A percentile compares a stretch with the other conserved stretches of the same genome.
phyloP scores from a whole-genome alignment of 2,888 invertebrate species.

The Podabrus alpinus region DNA sequence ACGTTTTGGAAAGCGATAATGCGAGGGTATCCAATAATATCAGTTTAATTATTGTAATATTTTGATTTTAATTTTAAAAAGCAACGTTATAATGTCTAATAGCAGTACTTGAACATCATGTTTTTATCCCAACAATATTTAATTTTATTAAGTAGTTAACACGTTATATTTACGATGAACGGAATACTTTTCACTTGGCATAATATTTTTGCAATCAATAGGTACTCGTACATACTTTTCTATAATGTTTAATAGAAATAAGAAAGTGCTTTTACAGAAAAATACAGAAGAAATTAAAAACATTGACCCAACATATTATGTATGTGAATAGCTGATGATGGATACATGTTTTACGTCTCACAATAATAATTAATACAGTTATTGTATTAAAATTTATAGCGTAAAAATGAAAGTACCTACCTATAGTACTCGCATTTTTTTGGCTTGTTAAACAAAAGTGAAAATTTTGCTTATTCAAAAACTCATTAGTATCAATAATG shows the following conservation, averaged over 20 bases:
- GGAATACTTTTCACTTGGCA: neutral
- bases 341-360: neutral
- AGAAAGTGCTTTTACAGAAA: neutral
- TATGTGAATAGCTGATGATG: neutral
- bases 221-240: neutral
- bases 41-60: neutral
- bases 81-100: neutral
- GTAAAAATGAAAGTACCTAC: constrained; percentile 11
- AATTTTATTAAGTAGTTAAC: neutral
- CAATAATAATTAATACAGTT: neutral
- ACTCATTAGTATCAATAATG: constrained; percentile 16
- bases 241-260: neutral
- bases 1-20: neutral
- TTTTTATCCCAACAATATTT: neutral
- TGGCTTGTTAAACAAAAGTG: constrained; percentile 14
- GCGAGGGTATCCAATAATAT: neutral
- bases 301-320: neutral
- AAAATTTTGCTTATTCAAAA: constrained; percentile 12
- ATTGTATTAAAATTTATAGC: neutral
- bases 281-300: neutral
- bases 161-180: neutral
- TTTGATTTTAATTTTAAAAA: neutral
- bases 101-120: neutral
- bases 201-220: neutral
- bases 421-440: neutral